A percentile compares a stretch with the other conserved stretches of the same genome.
These are phyloP conservation scores for Schizothorax lantsangensis DNA, from an alignment of 2,797 vertebrate species.

Conservation along the genomic window DNA sequence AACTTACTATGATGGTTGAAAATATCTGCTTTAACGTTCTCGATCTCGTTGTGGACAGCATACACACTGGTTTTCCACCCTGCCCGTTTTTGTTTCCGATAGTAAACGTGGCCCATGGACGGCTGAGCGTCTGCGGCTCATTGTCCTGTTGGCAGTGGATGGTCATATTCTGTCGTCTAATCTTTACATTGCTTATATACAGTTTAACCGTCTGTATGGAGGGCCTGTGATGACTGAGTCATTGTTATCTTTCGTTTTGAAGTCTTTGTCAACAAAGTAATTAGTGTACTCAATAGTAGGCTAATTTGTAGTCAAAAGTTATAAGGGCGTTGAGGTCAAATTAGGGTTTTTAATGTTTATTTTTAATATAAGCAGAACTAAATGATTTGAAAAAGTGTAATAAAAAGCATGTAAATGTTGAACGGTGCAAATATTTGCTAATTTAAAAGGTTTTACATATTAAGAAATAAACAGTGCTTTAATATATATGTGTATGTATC, in stretches of 20 bases:
- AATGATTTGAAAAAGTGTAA: background rate
- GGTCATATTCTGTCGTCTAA: background rate
- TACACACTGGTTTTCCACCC: slow-evolving; percentile 64
- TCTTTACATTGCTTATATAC: slow-evolving; percentile 23
- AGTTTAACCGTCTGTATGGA: slow-evolving; percentile 3
- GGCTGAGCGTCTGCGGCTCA: slow-evolving; percentile 42
- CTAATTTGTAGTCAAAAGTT: background rate
- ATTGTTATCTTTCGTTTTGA: background rate
- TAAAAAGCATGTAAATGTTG: background rate
- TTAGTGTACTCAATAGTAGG: background rate
- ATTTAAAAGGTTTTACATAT: background rate
- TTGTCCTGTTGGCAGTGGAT: slow-evolving; percentile 38
- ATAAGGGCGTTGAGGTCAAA: background rate
- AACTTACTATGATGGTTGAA: too few species aligned
- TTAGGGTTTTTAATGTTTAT: background rate
- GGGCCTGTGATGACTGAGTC: background rate
- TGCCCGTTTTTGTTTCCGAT: slow-evolving; percentile 73
- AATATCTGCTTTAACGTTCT: background rate
- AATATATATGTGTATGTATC: background rate
- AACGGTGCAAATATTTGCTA: background rate
- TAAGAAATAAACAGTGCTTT: background rate
- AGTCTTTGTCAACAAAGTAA: background rate
- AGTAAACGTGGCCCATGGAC: slow-evolving; percentile 76
- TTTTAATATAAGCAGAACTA: background rate
- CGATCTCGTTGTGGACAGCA: background rate